Percentiles rank a stretch among this genome's conserved stretches.
Conservation (phyloP, 1,140 invertebrate genomes). For the Araneus ventricosus region DNA sequence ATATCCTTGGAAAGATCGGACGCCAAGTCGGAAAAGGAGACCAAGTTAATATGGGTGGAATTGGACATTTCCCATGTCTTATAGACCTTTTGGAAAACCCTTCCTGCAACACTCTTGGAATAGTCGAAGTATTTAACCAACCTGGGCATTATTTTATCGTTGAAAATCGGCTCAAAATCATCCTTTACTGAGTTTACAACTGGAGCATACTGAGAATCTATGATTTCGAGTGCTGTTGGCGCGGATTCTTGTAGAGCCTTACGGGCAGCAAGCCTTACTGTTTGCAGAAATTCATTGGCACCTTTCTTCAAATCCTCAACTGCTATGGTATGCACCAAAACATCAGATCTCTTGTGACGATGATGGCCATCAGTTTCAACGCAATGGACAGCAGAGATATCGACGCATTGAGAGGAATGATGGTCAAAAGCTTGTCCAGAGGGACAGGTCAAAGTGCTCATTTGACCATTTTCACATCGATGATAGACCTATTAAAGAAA, state of each 20-base stretch:
- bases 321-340: constrained; percentile 6
- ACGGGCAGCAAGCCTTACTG: not conserved
- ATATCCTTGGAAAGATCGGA: constrained; percentile 6
- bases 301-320: not conserved
- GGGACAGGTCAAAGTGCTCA: constrained; percentile 42
- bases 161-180: not conserved
- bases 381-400: not conserved
- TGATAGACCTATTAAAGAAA: constrained; percentile 31
- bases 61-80: constrained; percentile 29
- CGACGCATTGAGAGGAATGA: not conserved
- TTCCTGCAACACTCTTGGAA: not conserved
- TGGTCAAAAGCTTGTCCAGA: constrained; percentile 22
- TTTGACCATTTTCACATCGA: not conserved
- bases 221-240: not conserved
- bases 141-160: not conserved
- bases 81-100: not conserved
- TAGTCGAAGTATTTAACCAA: not conserved
- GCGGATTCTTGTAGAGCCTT: not conserved
- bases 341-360: not conserved
- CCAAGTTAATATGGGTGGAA: constrained; percentile 45
- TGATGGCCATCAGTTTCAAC: constrained; percentile 1
- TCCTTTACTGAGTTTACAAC: not conserved
- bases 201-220: not conserved
- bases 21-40: constrained; percentile 11
- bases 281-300: not conserved